Evolutionary conservation across 2,797 vertebrate genomes (phyloP).

Genomic region (Benthosema pterotum): DNA sequence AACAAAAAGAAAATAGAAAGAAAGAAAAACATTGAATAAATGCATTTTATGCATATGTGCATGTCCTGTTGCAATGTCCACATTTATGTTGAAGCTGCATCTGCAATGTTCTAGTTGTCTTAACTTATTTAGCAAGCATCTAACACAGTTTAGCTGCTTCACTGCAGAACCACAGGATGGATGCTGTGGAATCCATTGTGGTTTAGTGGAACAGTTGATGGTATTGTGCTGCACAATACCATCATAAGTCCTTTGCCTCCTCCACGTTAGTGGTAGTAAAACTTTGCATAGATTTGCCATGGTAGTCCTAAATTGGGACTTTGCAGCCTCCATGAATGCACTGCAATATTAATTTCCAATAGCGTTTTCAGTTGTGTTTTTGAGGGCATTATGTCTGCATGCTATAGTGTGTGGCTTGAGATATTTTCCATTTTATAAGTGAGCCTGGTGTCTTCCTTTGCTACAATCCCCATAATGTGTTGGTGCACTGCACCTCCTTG

Average conservation of each 20-base stretch:
- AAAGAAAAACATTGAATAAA: neutral
- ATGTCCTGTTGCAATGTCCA: too few species aligned
- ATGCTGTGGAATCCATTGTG: neutral
- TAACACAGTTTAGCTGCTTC: neutral
- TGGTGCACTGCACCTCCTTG: too few species aligned
- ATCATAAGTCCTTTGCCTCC: constrained; percentile 4
- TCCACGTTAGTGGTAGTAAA: constrained; percentile 18
- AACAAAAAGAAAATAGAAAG: neutral
- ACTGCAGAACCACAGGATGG: neutral
- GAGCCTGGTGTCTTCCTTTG: too few species aligned
- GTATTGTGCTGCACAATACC: too few species aligned
- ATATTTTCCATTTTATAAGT: too few species aligned
- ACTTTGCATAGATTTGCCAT: constrained; percentile 55
- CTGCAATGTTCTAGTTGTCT: neutral
- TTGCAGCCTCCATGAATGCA: neutral
- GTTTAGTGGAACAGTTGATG: constrained; percentile 1
- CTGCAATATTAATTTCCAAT: too few species aligned
- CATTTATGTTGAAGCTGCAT: neutral
- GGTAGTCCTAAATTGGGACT: constrained; percentile 4
- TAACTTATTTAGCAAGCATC: neutral
- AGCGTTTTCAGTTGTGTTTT: too few species aligned
- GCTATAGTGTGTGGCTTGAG: too few species aligned
- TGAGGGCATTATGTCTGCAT: too few species aligned
- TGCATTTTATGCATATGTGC: neutral
- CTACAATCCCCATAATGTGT: too few species aligned